Evolutionary conservation across 2,797 vertebrate species (phyloP).

Genomic region (Pseudochirops cupreus): DNA sequence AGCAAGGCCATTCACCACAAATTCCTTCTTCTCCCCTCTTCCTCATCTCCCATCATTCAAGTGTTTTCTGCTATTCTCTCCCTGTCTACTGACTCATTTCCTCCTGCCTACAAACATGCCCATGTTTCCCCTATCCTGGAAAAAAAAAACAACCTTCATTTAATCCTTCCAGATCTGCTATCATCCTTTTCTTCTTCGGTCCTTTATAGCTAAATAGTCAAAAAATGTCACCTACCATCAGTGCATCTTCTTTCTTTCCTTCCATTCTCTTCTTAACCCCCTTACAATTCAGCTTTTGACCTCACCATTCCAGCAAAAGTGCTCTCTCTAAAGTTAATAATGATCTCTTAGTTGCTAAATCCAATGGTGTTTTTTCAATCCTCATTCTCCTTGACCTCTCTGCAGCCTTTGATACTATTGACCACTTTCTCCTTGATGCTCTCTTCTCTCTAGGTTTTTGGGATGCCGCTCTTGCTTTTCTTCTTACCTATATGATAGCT

Average conservation of each 20-base stretch:
- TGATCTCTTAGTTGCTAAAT: neutral
- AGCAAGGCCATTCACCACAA: neutral
- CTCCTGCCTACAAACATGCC: neutral
- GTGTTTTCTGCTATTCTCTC: neutral
- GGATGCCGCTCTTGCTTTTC: too few species aligned
- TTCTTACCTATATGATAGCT: too few species aligned
- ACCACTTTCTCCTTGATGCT: neutral
- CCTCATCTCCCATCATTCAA: neutral
- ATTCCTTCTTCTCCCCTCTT: neutral
- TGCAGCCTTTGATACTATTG: neutral
- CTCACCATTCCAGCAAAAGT: neutral
- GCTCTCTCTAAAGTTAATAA: neutral
- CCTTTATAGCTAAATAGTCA: neutral
- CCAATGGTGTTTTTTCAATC: neutral
- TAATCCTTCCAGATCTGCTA: neutral
- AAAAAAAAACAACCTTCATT: neutral
- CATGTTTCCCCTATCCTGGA: neutral
- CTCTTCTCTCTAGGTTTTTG: too few species aligned
- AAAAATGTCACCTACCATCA: neutral
- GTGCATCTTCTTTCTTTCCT: neutral
- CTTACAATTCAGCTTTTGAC: neutral
- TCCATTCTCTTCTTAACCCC: neutral
- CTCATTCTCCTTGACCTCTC: neutral
- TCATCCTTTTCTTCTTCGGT: neutral
- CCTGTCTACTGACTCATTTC: neutral